Percentiles rank a stretch among this genome's conserved stretches.
These are phyloP conservation scores for Heterochromis multidens DNA, from an alignment of 2,113 vertebrate genomes.

Conservation along the genomic window DNA sequence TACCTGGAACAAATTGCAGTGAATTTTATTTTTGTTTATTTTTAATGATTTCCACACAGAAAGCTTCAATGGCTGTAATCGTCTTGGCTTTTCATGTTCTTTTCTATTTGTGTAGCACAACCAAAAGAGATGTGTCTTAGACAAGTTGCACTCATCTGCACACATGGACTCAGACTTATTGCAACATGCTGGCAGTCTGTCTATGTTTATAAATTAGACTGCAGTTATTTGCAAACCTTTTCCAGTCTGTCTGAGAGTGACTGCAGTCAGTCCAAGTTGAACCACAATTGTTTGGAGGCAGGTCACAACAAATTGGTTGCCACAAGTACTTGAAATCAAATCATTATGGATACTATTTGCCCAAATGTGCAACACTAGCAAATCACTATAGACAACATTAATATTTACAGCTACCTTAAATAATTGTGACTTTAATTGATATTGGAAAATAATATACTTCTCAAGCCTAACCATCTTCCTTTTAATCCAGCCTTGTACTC, in stretches of 20 bases:
- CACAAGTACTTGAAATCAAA: too few relatives aligned
- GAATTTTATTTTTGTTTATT: too few relatives aligned
- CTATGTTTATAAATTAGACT: background rate
- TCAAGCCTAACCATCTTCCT: too few relatives aligned
- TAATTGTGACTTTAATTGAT: background rate
- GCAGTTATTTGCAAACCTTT: background rate
- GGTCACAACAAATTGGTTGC: too few relatives aligned
- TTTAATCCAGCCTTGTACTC: background rate
- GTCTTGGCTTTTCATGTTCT: too few relatives aligned
- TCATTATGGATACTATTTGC: background rate
- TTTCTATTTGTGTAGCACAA: too few relatives aligned
- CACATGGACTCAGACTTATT: background rate
- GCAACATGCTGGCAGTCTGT: background rate
- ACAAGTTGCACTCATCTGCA: background rate
- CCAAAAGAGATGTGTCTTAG: too few relatives aligned
- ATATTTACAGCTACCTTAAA: background rate
- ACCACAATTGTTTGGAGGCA: too few relatives aligned
- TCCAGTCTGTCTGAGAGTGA: background rate
- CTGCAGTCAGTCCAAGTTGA: background rate
- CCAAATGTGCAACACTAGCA: background rate
- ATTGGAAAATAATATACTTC: rapidly evolving
- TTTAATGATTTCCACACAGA: too few relatives aligned
- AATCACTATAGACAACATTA: background rate
- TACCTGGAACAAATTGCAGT: too few relatives aligned
- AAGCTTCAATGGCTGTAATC: too few relatives aligned